Evolutionary conservation across 2,797 vertebrate genomes (phyloP).

Genomic region (Huso huso): DNA sequence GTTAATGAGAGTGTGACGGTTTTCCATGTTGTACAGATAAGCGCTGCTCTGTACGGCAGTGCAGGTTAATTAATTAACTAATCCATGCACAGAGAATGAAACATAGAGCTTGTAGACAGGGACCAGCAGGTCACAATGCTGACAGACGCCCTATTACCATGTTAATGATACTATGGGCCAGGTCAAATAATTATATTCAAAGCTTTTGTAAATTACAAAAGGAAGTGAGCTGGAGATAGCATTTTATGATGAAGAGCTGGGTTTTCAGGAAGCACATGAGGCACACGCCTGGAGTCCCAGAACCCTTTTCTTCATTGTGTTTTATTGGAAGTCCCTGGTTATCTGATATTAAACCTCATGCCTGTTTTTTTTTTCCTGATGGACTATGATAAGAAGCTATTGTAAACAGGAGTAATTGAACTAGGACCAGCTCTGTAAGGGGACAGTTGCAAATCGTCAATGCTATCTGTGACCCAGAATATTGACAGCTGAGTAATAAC

Average conservation of each 20-base stretch:
- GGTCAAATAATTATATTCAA: constrained; percentile 63
- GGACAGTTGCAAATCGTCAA: too few relatives aligned
- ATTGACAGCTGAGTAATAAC: too few relatives aligned
- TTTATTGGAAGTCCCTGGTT: constrained; percentile 5
- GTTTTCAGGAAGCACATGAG: constrained; percentile 35
- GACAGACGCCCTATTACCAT: constrained; percentile 70
- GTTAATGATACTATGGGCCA: constrained; percentile 57
- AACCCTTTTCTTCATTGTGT: constrained; percentile 9
- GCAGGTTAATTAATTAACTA: constrained; percentile 67
- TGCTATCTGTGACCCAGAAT: too few relatives aligned
- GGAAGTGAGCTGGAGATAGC: constrained; percentile 34
- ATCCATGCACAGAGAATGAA: constrained; percentile 29
- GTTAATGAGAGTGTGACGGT: constrained; percentile 24
- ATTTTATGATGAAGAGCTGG: constrained; percentile 29
- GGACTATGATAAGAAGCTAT: constrained; percentile 25
- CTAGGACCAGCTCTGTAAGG: too few relatives aligned
- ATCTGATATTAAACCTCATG: background rate
- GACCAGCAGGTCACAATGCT: constrained; percentile 55
- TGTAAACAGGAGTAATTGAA: too few relatives aligned
- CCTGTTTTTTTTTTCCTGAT: constrained; percentile 17
- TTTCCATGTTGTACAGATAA: constrained; percentile 13
- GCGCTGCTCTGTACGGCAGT: constrained; percentile 31
- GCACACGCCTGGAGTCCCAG: constrained; percentile 32
- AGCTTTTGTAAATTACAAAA: constrained; percentile 57
- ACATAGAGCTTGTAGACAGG: constrained; percentile 30